These are phyloP conservation scores for Campaea margaritaria DNA, from an alignment of 2,888 invertebrate genomes.

Conservation along the genomic window DNA sequence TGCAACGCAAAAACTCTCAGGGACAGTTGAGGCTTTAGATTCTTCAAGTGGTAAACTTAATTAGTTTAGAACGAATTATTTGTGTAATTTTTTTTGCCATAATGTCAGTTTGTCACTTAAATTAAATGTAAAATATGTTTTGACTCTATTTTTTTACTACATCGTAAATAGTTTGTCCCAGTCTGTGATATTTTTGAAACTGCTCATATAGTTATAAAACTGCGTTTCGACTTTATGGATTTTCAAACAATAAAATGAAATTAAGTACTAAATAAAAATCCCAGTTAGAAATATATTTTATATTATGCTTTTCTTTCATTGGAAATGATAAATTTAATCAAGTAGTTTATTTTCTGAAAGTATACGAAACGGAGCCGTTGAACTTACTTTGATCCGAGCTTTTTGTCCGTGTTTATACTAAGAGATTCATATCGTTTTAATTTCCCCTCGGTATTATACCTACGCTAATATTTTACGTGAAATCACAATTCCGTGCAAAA, in stretches of 20 bases:
- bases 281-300: not conserved
- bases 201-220: slow-evolving; percentile 10
- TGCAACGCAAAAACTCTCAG: slow-evolving; percentile 2
- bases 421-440: slow-evolving; percentile 68
- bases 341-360: slow-evolving; percentile 12
- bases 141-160: slow-evolving; percentile 22
- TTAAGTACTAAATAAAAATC: slow-evolving; percentile 5
- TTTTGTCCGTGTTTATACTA: slow-evolving; percentile 55
- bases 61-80: too few relatives aligned
- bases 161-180: slow-evolving; percentile 10
- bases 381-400: slow-evolving; percentile 40
- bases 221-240: slow-evolving; percentile 13
- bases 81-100: not conserved
- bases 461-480: slow-evolving; percentile 68
- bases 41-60: too few relatives aligned
- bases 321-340: slow-evolving; percentile 15
- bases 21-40: slow-evolving; percentile 2
- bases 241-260: slow-evolving; percentile 11
- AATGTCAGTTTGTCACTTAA: slow-evolving; percentile 13
- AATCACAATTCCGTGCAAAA: slow-evolving; percentile 61
- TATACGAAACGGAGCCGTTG: slow-evolving; percentile 22
- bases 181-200: slow-evolving; percentile 14
- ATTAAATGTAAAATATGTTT: slow-evolving; percentile 21
- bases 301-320: slow-evolving; percentile 7
- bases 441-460: slow-evolving; percentile 72